Evolutionary conservation across 1,140 invertebrate genomes (phyloP).

Genomic region (Drosophila sulfurigaster): DNA sequence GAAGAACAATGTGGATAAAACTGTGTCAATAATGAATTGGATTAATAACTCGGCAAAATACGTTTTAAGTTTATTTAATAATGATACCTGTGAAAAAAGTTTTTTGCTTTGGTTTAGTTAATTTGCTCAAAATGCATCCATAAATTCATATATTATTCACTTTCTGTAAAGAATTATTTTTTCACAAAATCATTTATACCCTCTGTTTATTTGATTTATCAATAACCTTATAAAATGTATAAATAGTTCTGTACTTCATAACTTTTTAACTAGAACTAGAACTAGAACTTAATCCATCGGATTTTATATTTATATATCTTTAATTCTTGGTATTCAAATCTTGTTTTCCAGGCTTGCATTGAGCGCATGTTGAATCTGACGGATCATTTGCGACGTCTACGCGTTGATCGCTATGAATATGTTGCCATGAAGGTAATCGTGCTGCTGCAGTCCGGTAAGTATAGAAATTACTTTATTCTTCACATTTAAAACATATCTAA

Average conservation of each 20-base stretch:
- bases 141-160: background rate
- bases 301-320: background rate
- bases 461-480: background rate
- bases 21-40: background rate
- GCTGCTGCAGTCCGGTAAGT: conserved; percentile 94
- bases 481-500: background rate
- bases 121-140: too few species aligned
- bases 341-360: conserved; percentile 89
- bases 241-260: too few species aligned
- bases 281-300: too few species aligned
- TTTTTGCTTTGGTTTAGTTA: too few species aligned
- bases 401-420: conserved; percentile 98
- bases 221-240: too few species aligned
- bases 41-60: too few species aligned
- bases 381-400: conserved; percentile 94
- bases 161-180: background rate
- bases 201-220: too few species aligned
- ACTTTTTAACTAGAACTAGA: too few species aligned
- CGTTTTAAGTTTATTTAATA: too few species aligned
- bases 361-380: conserved; percentile 97
- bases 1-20: background rate
- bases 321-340: conserved; percentile 4
- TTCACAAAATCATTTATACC: too few species aligned
- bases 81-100: too few species aligned
- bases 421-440: conserved; percentile 98